Evolutionary conservation across 2,797 vertebrate species (phyloP).

Genomic region (Eulemur mongoz): DNA sequence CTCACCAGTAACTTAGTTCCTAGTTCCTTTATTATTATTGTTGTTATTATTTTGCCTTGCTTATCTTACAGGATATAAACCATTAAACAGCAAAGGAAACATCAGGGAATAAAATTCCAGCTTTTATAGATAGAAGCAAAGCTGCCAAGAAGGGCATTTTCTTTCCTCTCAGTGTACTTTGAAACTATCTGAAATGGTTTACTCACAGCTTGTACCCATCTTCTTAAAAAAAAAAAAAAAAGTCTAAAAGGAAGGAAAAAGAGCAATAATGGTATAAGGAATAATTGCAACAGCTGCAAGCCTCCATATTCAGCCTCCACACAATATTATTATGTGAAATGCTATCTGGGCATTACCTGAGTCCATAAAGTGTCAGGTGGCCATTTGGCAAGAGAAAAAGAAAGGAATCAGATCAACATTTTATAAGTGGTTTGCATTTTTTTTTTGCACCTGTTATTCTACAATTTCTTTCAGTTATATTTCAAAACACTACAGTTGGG

Average conservation of each 20-base stretch:
- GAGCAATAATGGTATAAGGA: slow-evolving; percentile 81
- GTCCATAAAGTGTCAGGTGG: slow-evolving; percentile 89
- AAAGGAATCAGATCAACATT: slow-evolving; percentile 84
- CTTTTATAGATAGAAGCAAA: slow-evolving; percentile 81
- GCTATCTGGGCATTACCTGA: slow-evolving; percentile 93
- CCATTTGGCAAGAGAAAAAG: slow-evolving; percentile 85
- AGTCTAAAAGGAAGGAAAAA: slow-evolving; percentile 69
- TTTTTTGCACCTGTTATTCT: slow-evolving; percentile 92
- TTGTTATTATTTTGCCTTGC: slow-evolving; percentile 34
- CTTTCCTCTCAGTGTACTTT: slow-evolving; percentile 75
- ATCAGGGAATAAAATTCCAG: slow-evolving; percentile 69
- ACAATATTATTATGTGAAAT: slow-evolving; percentile 87
- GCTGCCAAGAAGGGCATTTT: slow-evolving; percentile 78
- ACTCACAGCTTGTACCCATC: slow-evolving; percentile 70
- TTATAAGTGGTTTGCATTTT: slow-evolving; percentile 84
- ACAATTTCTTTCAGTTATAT: slow-evolving; percentile 91
- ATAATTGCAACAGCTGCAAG: slow-evolving; percentile 90
- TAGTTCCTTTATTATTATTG: slow-evolving; percentile 38
- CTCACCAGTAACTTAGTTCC: not conserved
- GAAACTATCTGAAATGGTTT: slow-evolving; percentile 82
- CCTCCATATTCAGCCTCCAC: slow-evolving; percentile 87
- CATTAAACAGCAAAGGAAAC: slow-evolving; percentile 73
- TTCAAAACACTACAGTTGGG: slow-evolving; percentile 91
- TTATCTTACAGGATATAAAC: slow-evolving; percentile 77
- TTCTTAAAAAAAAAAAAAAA: slow-evolving; percentile 66